Percentiles rank a stretch among this genome's conserved stretches.
Conservation (phyloP, 2,113 vertebrate species). For the Piaya cayana region DNA sequence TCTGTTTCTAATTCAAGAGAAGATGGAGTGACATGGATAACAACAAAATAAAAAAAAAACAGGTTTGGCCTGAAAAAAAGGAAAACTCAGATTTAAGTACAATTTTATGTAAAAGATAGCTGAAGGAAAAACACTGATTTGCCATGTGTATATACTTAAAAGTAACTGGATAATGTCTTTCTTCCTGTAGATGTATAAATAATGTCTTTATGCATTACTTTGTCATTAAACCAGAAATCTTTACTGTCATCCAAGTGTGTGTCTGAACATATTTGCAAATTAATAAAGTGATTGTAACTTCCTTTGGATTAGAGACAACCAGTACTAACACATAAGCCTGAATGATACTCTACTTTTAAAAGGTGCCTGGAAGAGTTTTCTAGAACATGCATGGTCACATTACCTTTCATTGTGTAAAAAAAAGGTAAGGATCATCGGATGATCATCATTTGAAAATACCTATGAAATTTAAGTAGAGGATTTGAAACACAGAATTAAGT, state of each 20-base stretch:
- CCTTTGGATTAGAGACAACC: not conserved
- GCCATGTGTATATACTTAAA: not conserved
- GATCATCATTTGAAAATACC: not conserved
- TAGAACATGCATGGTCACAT: not conserved
- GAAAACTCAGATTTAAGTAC: not conserved
- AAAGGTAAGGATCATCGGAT: accelerated
- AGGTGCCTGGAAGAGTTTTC: not conserved
- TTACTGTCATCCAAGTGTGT: not conserved
- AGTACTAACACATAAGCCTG: not conserved
- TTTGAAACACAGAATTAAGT: not conserved
- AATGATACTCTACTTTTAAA: not conserved
- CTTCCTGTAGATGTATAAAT: not conserved
- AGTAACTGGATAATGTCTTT: not conserved
- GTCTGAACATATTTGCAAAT: not conserved
- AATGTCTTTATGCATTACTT: not conserved
- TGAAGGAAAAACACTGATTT: not conserved
- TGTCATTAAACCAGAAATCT: not conserved
- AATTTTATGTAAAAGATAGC: not conserved
- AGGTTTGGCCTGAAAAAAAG: not conserved
- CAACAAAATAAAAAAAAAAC: not conserved
- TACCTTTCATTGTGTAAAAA: not conserved
- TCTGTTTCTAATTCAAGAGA: not conserved
- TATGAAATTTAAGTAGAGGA: not conserved
- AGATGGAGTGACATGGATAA: not conserved
- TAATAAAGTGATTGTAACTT: not conserved